These are phyloP conservation scores for Eumerus sabulonum DNA, from an alignment of 2,888 invertebrate genomes.

Conservation along the genomic window DNA sequence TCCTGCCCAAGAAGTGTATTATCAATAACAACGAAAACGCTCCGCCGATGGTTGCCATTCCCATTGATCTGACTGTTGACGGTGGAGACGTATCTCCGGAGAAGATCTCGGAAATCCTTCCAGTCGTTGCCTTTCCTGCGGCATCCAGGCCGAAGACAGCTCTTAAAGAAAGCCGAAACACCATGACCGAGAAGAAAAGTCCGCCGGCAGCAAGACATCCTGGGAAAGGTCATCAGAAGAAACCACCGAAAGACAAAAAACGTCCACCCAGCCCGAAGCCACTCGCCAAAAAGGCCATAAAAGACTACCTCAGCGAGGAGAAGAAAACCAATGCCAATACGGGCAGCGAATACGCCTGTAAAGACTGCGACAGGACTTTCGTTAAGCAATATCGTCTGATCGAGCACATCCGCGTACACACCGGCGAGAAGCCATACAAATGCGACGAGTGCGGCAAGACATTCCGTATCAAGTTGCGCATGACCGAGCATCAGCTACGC, in stretches of 20 bases:
- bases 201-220: slow-evolving; percentile 1
- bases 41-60: slow-evolving; percentile 70
- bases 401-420: slow-evolving; percentile 76
- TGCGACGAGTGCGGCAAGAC: slow-evolving; percentile 74
- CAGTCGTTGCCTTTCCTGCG: slow-evolving; percentile 5
- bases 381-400: slow-evolving; percentile 73
- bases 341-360: slow-evolving; percentile 64
- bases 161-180: not conserved
- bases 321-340: too few species aligned
- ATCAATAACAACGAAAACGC: slow-evolving; percentile 66
- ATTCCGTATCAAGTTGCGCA: slow-evolving; percentile 76
- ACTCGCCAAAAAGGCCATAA: slow-evolving; percentile 14
- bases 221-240: not conserved
- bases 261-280: not conserved
- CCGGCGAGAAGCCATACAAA: slow-evolving; percentile 76
- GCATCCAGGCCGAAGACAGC: not conserved
- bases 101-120: slow-evolving; percentile 70
- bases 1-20: slow-evolving; percentile 1
- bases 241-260: not conserved
- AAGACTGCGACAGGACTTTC: slow-evolving; percentile 73
- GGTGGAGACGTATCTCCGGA: slow-evolving; percentile 57
- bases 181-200: slow-evolving; percentile 6
- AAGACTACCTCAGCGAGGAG: slow-evolving; percentile 22
- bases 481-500: slow-evolving; percentile 75
- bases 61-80: slow-evolving; percentile 43